A percentile compares a stretch with the other conserved stretches of the same genome.
Conservation (phyloP, 1,140 invertebrate species). For the Mylabris phalerata region DNA sequence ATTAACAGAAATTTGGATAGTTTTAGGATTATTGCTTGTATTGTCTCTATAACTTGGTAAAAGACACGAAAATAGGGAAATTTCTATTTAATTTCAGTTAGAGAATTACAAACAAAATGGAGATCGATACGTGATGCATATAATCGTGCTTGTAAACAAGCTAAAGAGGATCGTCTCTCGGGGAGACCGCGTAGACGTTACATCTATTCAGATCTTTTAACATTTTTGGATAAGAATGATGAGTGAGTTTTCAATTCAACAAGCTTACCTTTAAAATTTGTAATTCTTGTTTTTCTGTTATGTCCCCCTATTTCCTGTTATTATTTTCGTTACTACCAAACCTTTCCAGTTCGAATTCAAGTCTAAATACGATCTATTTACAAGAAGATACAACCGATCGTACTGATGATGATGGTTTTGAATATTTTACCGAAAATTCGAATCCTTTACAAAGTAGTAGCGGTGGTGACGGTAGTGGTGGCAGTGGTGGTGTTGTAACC, state of each 20-base stretch:
- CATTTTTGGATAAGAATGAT: constrained; percentile 12
- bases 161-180: constrained; percentile 16
- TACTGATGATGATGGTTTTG: constrained; percentile 3
- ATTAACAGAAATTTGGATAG: too few species aligned
- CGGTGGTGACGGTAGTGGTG: too few species aligned
- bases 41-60: too few species aligned
- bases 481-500: too few species aligned
- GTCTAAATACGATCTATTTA: neutral
- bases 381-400: neutral
- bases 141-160: constrained; percentile 13
- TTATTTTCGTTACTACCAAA: neutral
- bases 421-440: neutral
- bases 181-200: constrained; percentile 23
- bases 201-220: constrained; percentile 26
- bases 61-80: neutral
- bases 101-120: constrained; percentile 31
- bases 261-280: too few species aligned
- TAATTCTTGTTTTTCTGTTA: too few species aligned
- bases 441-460: neutral
- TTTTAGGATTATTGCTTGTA: too few species aligned
- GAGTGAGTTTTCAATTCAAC: too few species aligned
- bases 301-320: constrained; percentile 10
- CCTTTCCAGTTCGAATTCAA: neutral
- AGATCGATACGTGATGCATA: constrained; percentile 28
- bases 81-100: constrained; percentile 16